Evolutionary conservation across 1,140 invertebrate genomes (phyloP).

Genomic region (Lepidotrigona ventralis): DNA sequence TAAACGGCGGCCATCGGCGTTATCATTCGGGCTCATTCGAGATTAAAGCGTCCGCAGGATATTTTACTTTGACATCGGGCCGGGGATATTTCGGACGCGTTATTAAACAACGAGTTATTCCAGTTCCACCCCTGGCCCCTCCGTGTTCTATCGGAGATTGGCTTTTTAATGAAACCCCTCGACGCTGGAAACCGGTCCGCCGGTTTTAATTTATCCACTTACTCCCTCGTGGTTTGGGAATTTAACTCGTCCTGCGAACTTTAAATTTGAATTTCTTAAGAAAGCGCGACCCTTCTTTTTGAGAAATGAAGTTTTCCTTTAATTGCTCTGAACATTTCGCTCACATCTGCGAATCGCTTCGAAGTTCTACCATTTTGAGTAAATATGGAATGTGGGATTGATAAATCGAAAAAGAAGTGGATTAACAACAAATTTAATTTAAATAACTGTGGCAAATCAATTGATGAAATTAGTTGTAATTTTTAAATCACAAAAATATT

Average conservation of each 20-base stretch:
- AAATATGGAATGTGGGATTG: too few relatives aligned
- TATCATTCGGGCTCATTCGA: neutral
- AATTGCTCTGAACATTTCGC: too few relatives aligned
- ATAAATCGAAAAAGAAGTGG: too few relatives aligned
- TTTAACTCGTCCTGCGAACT: neutral
- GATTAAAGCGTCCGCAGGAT: neutral
- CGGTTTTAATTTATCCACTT: constrained; percentile 3
- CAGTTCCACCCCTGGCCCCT: too few relatives aligned
- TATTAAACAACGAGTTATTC: constrained; percentile 7
- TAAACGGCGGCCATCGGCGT: neutral
- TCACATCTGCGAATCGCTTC: too few relatives aligned
- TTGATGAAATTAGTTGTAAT: too few relatives aligned
- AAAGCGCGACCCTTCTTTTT: neutral
- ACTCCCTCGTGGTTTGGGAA: neutral
- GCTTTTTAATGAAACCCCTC: neutral
- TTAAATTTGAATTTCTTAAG: neutral
- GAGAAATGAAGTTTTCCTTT: too few relatives aligned
- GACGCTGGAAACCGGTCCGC: neutral
- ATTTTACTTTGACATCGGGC: neutral
- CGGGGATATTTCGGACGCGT: neutral
- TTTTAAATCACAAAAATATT: too few relatives aligned
- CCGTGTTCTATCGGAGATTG: neutral
- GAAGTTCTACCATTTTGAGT: too few relatives aligned
- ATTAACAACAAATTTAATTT: too few relatives aligned
- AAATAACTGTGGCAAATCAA: too few relatives aligned